These are phyloP conservation scores for Achlya flavicornis DNA, from an alignment of 2,888 invertebrate genomes.

Conservation along the genomic window DNA sequence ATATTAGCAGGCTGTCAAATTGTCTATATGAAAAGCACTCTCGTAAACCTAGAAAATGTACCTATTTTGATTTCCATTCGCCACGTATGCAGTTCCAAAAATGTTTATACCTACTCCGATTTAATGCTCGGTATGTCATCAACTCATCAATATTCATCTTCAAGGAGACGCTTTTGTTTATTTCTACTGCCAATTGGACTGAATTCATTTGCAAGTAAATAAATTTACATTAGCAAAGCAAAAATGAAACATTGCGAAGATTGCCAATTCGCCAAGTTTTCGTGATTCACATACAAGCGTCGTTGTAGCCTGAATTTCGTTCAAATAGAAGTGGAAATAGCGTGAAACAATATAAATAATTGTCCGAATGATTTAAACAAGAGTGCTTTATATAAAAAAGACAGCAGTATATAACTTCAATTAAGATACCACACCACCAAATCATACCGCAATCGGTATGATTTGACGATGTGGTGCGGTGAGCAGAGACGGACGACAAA, in stretches of 20 bases:
- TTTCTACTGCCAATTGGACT: neutral
- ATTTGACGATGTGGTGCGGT: conserved; percentile 22
- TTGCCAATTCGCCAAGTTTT: neutral
- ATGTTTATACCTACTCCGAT: neutral
- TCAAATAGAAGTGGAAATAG: conserved; percentile 5
- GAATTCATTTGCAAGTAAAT: neutral
- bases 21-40: neutral
- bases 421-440: conserved; percentile 31
- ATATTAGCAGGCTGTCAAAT: neutral
- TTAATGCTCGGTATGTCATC: neutral
- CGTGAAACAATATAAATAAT: neutral
- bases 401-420: conserved; percentile 32
- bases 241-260: neutral
- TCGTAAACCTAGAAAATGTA: neutral
- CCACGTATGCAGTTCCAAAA: neutral
- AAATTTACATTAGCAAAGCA: conserved; percentile 3
- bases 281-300: neutral
- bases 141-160: neutral
- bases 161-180: neutral
- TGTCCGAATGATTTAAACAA: neutral
- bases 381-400: neutral
- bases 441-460: conserved; percentile 38
- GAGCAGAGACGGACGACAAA: conserved; percentile 17
- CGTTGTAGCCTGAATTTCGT: neutral
- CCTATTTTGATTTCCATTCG: neutral